Base-by-base conservation (phyloP, 2,888 invertebrate species). In the Opisthograptis luteolata region DNA sequence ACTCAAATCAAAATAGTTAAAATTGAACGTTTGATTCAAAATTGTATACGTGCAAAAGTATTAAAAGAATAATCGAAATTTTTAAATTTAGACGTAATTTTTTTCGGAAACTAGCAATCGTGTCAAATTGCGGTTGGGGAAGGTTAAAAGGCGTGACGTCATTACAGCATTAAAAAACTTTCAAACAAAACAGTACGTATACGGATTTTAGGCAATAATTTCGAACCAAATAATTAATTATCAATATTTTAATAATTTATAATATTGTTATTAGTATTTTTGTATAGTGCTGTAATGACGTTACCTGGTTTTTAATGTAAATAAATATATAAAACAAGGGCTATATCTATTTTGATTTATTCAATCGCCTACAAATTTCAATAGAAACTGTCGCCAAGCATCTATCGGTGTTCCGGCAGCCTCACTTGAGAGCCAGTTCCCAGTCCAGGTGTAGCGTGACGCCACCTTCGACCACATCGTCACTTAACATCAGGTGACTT, bases 11-110 rank as follows among this genome's bases (percentile, higher is more conserved):
- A n/a, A n/a, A n/a, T n/a, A n/a, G 4, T 24, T 37, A 37, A 46
- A 25, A 25, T 55, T 60, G 58, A 67, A 74, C 71, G 64, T 76
- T 80, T 66, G 79, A 79, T 84, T 80, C 79, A 83, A 81, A 76
- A 70, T 74, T 84, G 86, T 86, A 86, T 86, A 86, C 86, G 85
- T 81, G 65, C 70, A 69, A 72, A 73, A 66, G 62, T 70, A 70
- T 66, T 61, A 64, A 54, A 44, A 47, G 52, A 53, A 28, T 66
- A 62, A 64, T 61, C 58, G 44, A 60, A 53, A 55, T 46, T 60
- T 67, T 62, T 58, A 60, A 60, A 58, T 52, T 58, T 64, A 64
- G 62, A 55, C 48, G 53, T 60, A 52, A 54, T 19, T 48, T 55
- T 50, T 48, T 58, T 45, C 36, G 30, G 37, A 48, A 6, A 20